Evolutionary conservation across 1,140 invertebrate genomes (phyloP).

Genomic region (Tribolium castaneum): DNA sequence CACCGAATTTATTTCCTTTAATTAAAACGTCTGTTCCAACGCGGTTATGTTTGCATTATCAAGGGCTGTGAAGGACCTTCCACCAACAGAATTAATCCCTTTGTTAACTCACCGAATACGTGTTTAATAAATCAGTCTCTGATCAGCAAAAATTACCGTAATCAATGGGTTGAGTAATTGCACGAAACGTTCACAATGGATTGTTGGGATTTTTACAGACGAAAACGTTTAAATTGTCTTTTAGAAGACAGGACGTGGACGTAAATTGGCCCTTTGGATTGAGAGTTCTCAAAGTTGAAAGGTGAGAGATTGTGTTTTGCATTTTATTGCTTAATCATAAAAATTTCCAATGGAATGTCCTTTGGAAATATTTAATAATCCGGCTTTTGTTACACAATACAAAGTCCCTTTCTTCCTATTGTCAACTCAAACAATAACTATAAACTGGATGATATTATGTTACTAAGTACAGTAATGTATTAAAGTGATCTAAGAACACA

Average conservation of each 20-base stretch:
- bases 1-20: constrained; percentile 17
- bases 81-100: constrained; percentile 1
- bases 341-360: not conserved
- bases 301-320: not conserved
- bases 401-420: not conserved
- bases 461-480: not conserved
- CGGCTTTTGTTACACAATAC: not conserved
- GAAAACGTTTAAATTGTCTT: constrained; percentile 35
- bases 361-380: not conserved
- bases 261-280: not conserved
- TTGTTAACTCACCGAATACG: not conserved
- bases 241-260: not conserved
- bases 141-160: constrained; percentile 26
- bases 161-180: constrained; percentile 24
- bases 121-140: constrained; percentile 10
- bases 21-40: constrained; percentile 23
- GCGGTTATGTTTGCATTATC: constrained; percentile 2
- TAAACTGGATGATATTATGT: not conserved
- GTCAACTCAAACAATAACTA: not conserved
- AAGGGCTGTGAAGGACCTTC: not conserved
- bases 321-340: not conserved
- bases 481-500: not conserved
- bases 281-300: not conserved
- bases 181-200: not conserved
- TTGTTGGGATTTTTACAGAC: constrained; percentile 35